Percentiles rank a stretch among this genome's conserved stretches.
These are phyloP conservation scores for Drosophila tropicalis DNA, from an alignment of 1,140 invertebrate genomes.

Conservation along the genomic window DNA sequence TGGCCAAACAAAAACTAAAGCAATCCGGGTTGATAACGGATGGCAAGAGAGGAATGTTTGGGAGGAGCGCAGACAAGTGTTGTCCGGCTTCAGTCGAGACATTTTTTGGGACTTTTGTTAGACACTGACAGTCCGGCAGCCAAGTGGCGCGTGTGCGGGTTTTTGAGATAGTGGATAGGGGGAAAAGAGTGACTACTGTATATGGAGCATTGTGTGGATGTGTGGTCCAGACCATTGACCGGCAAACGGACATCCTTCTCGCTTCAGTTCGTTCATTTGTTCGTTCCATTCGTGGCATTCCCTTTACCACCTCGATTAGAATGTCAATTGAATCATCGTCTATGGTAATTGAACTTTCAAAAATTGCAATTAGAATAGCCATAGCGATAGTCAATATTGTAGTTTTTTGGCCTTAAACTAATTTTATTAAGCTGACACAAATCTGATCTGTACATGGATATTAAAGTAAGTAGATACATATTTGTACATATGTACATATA, in stretches of 20 bases:
- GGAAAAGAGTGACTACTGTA: not conserved
- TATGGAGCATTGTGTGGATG: constrained; percentile 43
- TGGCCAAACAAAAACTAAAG: constrained; percentile 34
- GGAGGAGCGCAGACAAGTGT: not conserved
- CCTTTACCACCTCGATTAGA: constrained; percentile 30
- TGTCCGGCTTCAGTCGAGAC: constrained; percentile 30
- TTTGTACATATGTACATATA: no score
- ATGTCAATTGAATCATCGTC: constrained; percentile 76
- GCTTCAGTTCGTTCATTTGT: constrained; percentile 22
- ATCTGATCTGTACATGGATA: not conserved
- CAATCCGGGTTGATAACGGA: constrained; percentile 46
- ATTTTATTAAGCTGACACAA: constrained; percentile 26
- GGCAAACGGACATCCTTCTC: constrained; percentile 52
- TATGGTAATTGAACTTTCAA: constrained; percentile 52
- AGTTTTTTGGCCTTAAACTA: constrained; percentile 44
- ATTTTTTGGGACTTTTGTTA: constrained; percentile 39
- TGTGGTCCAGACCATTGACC: constrained; percentile 36
- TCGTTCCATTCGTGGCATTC: constrained; percentile 14
- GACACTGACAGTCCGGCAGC: constrained; percentile 57
- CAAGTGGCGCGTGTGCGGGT: constrained; percentile 47
- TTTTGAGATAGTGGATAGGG: no score
- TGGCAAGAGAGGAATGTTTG: constrained; percentile 37
- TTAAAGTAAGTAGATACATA: not conserved
- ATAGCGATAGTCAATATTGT: constrained; percentile 12
- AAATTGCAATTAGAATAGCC: constrained; percentile 60